Base-by-base conservation (phyloP, 2,113 vertebrate species). In the Pseudorasbora parva region DNA sequence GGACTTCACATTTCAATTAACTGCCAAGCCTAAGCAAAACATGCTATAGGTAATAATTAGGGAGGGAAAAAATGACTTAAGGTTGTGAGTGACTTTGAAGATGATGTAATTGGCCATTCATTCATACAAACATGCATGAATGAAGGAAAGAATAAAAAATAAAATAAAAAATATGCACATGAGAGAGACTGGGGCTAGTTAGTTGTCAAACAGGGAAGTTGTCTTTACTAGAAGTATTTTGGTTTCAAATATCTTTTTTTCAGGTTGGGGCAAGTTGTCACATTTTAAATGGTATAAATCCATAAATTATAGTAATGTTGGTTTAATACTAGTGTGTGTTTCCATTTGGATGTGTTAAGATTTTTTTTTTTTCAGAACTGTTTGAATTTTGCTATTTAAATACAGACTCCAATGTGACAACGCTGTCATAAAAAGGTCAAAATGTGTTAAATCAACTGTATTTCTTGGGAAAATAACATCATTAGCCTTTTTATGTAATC, bases 1-100 rank as follows among this genome's bases (percentile, higher is more conserved):
- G 10, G 49, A 81, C 64, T 81, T 59, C 71, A 81, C 60, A 77
- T 76, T 74, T 83, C 54, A 72, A 59, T 84, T 77, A 78, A 33
- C 71, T 59, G 51, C 30, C 33, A 27, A 19, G n/a, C 68, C 66
- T 57, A 15, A 21, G 68, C 59, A 72, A 17, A 57, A 33, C 27
- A 69, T 68, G 62, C 23, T 72, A 57, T 59, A 25, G 5, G 30
- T 66, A 59, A 69, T 59, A 59, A 72, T 41, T 45, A 57, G 25
- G 30, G 19, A 43, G 57, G 4, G 8, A 10, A 69, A n/a, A 57
- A 60, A 78, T n/a, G 2, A 21, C 17, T 12, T n/a, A 5, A 21
- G 33, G 33, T 41, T 41, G 19, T 43, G 33, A 69, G 66, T 69
- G 66, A 69, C 33, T 8, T 11, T 43, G 19, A 69, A 69, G 33